phyloP scores from a whole-genome alignment of 2,113 vertebrate genomes.

The Oreochromis niloticus region DNA sequence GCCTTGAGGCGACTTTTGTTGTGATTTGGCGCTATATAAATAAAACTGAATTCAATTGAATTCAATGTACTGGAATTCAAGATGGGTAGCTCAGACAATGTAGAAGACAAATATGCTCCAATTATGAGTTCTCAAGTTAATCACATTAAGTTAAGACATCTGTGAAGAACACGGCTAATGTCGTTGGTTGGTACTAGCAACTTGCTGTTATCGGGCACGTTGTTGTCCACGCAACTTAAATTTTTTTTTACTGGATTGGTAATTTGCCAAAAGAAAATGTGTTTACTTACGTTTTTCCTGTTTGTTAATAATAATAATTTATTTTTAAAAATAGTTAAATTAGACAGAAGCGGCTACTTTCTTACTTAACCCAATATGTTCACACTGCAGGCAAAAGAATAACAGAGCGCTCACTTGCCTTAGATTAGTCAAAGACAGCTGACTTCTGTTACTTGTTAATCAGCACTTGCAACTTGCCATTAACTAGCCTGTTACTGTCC shows the following conservation, averaged over 20 bases:
- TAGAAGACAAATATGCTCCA: background rate
- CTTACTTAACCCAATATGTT: too few species aligned
- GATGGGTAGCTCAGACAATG: background rate
- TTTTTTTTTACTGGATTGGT: background rate
- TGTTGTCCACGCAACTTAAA: accelerated
- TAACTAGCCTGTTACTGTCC: too few species aligned
- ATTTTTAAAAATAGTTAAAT: background rate
- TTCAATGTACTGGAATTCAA: background rate
- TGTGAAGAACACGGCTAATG: background rate
- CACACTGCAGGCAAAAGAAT: too few species aligned
- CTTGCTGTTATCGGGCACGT: background rate
- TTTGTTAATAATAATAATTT: background rate
- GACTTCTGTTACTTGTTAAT: too few species aligned
- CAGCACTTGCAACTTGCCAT: too few species aligned
- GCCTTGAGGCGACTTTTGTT: too few species aligned
- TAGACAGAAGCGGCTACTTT: background rate
- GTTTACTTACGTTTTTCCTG: background rate
- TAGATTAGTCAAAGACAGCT: too few species aligned
- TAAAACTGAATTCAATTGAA: too few species aligned
- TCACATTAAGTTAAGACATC: background rate
- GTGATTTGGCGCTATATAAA: too few species aligned
- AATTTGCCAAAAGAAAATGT: background rate
- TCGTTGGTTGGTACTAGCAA: background rate
- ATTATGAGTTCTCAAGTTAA: background rate
- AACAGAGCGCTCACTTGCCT: too few species aligned